phyloP scores from a whole-genome alignment of 2,888 invertebrate genomes.

The Leptura quadrifasciata region DNA sequence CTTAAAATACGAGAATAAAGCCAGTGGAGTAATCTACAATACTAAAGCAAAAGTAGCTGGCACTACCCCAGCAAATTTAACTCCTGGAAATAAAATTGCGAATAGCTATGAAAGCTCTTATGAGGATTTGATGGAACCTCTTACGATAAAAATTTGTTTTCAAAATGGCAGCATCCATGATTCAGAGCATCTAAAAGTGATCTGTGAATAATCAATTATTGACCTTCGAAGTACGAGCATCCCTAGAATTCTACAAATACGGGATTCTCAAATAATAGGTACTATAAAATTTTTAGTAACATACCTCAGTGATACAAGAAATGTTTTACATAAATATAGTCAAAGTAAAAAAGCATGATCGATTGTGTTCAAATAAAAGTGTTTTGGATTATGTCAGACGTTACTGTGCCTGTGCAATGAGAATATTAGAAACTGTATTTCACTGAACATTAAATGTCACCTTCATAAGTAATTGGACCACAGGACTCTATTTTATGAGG shows the following conservation, averaged over 20 bases:
- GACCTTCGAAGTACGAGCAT: neutral
- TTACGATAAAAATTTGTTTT: neutral
- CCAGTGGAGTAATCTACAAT: neutral
- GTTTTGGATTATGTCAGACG: too few species aligned
- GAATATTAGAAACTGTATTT: too few species aligned
- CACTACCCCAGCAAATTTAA: neutral
- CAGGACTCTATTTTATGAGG: too few species aligned
- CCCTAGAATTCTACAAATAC: neutral
- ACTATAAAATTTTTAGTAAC: neutral
- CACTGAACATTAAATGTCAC: too few species aligned
- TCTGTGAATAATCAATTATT: neutral
- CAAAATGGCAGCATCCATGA: neutral
- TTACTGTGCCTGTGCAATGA: too few species aligned
- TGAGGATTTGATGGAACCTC: neutral
- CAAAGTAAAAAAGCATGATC: too few species aligned
- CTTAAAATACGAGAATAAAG: slow-evolving; percentile 2
- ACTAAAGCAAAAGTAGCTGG: neutral
- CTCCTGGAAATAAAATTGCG: neutral
- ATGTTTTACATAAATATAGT: too few species aligned
- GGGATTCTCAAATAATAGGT: neutral
- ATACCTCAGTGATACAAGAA: too few species aligned
- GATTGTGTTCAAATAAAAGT: too few species aligned
- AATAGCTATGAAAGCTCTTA: neutral
- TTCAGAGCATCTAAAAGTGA: neutral
- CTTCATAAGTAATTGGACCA: too few species aligned